These are phyloP conservation scores for Lerista edwardsae DNA, from an alignment of 2,797 vertebrate species.

Conservation along the genomic window DNA sequence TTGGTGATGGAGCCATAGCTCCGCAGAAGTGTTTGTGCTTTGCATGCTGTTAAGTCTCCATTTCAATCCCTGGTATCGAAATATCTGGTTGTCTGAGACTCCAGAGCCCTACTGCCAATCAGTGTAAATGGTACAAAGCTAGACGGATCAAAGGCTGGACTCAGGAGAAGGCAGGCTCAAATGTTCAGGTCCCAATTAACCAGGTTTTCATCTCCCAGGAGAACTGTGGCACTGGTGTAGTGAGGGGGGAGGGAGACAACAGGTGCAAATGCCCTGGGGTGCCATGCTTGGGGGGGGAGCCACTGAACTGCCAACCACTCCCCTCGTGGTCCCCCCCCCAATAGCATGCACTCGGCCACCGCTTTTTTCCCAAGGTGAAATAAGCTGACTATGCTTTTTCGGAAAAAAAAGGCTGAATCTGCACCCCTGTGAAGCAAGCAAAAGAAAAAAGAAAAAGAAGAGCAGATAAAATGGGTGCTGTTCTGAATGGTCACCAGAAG, in stretches of 20 bases:
- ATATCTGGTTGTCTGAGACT: not conserved
- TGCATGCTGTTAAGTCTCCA: not conserved
- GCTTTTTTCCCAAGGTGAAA: no score
- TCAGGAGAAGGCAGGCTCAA: not conserved
- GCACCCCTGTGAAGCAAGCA: no score
- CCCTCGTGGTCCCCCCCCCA: no score
- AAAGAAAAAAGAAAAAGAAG: no score
- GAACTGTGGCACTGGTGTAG: no score
- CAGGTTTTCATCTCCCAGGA: not conserved
- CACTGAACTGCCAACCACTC: no score
- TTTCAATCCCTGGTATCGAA: not conserved
- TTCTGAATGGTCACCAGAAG: no score
- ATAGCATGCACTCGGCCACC: no score
- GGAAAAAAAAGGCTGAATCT: no score
- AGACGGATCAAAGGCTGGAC: not conserved
- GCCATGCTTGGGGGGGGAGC: not conserved
- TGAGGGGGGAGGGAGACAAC: not conserved
- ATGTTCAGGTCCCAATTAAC: no score
- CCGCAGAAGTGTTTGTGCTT: not conserved
- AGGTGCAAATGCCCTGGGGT: not conserved
- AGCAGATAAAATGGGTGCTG: no score
- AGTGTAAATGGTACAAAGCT: not conserved
- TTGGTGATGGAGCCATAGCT: not conserved
- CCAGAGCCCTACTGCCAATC: not conserved
- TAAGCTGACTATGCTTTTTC: no score